phyloP scores from a whole-genome alignment of 1,140 invertebrate genomes.

The Trachelipus rathkii region DNA sequence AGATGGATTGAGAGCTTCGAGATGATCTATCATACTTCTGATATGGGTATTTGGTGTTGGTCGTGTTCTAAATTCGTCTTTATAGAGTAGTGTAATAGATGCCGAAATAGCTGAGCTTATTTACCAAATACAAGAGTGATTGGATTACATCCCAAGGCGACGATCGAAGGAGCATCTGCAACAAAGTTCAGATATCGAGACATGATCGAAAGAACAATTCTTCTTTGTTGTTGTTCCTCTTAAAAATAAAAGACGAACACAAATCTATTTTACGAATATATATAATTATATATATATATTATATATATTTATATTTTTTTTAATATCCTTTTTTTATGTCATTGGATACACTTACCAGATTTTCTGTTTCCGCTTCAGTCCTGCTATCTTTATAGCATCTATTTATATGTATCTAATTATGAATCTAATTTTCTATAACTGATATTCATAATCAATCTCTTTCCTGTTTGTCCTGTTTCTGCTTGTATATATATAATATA shows the following conservation, averaged over 20 bases:
- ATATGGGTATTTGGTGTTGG: neutral
- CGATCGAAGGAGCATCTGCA: neutral
- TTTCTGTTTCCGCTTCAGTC: no score
- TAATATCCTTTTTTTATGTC: no score
- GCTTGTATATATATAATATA: no score
- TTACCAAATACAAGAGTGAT: neutral
- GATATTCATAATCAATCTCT: no score
- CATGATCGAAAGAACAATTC: neutral
- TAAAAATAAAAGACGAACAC: no score
- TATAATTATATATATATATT: neutral
- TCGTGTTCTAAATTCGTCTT: neutral
- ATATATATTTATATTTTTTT: neutral
- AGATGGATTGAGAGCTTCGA: neutral
- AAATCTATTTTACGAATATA: neutral
- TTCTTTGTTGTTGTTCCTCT: no score
- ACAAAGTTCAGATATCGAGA: neutral
- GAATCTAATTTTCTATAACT: no score
- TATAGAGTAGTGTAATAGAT: neutral
- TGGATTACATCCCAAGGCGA: neutral
- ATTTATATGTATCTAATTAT: no score
- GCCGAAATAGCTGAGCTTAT: neutral
- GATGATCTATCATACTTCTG: slow-evolving; percentile 1
- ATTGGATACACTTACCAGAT: no score
- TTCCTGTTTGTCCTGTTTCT: no score
- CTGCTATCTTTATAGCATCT: no score